These are phyloP conservation scores for Phenganax stokvisi DNA, from an alignment of 92 coral and sea anemone species.

Conservation along the genomic window DNA sequence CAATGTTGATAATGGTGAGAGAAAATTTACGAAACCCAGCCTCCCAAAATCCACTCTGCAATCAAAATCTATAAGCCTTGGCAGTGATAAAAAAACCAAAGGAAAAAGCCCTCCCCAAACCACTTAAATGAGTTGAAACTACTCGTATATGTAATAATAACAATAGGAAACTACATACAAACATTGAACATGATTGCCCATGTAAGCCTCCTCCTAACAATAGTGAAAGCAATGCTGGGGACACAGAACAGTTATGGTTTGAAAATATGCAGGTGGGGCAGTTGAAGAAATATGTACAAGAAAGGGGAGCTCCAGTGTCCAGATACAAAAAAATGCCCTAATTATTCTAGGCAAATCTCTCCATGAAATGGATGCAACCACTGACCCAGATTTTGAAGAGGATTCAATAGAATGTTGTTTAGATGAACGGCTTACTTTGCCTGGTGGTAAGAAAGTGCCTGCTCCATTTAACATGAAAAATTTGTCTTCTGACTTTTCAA, in stretches of 20 bases:
- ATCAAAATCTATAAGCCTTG: not conserved
- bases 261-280: constrained; percentile 47
- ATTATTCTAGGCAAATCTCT: constrained; percentile 53
- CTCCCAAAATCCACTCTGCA: no score
- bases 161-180: not conserved
- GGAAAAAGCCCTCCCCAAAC: not conserved
- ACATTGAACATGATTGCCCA: not conserved
- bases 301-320: constrained; percentile 51
- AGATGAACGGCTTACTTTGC: constrained; percentile 49
- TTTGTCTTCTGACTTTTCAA: constrained; percentile 59
- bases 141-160: no score
- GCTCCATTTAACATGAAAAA: constrained; percentile 62
- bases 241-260: constrained; percentile 33
- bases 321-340: constrained; percentile 53
- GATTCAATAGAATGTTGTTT: constrained; percentile 56
- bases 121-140: not conserved
- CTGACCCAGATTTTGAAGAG: constrained; percentile 59
- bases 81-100: constrained; percentile 2
- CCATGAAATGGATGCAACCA: constrained; percentile 47
- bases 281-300: constrained; percentile 47
- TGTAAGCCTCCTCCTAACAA: not conserved
- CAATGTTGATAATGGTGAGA: no score
- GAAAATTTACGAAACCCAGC: no score
- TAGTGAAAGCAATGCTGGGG: not conserved
- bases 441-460: constrained; percentile 51